Percentiles rank a stretch among this genome's conserved stretches.
Conservation (phyloP, 2,888 invertebrate genomes). For the Elysia crispata region DNA sequence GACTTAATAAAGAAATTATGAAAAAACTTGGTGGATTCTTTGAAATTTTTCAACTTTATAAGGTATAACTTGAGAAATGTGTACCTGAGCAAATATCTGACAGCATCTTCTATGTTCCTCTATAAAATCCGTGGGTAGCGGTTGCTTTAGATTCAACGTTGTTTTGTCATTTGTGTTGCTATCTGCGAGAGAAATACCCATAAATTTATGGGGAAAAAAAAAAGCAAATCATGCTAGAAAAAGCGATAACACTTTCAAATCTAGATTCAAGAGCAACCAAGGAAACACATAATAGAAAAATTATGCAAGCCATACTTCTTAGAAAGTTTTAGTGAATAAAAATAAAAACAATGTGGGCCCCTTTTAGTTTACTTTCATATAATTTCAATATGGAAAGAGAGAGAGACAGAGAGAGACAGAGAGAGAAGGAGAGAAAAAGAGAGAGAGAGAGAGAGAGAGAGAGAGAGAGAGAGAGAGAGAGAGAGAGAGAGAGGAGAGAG, state of each 20-base stretch:
- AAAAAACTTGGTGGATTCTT: no score
- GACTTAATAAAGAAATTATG: no score
- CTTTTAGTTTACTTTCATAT: background rate
- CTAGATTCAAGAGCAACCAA: no score
- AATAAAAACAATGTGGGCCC: no score
- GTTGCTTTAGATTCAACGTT: conserved; percentile 47
- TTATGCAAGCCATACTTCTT: background rate
- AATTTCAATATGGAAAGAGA: background rate
- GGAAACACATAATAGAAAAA: no score
- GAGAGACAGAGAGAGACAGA: background rate
- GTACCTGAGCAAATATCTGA: conserved; percentile 53
- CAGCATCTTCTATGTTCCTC: conserved; percentile 61
- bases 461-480: background rate
- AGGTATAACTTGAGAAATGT: no score
- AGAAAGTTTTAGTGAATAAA: background rate
- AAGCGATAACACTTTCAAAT: no score
- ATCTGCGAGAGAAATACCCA: conserved; percentile 26
- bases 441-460: no score
- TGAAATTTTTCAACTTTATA: no score
- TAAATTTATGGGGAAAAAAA: background rate
- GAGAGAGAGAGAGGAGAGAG: conserved; percentile 2
- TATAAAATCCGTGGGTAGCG: conserved; percentile 62
- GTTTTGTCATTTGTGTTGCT: conserved; percentile 1
- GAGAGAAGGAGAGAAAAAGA: background rate
- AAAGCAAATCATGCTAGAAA: no score